phyloP scores from a whole-genome alignment of 1,140 invertebrate genomes.

The Nasonia vitripennis region DNA sequence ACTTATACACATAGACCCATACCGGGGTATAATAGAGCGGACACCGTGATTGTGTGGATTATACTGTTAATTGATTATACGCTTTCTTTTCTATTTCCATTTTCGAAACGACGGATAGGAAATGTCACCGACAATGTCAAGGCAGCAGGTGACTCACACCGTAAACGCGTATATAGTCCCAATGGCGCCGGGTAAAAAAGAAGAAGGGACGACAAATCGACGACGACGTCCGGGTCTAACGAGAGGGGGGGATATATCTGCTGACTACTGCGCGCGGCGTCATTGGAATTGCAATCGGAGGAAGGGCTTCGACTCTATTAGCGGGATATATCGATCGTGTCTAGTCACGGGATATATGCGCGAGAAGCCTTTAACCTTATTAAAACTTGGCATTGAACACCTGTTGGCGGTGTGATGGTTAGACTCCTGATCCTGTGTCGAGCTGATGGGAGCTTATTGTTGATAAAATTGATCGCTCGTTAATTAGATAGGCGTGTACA shows the following conservation, averaged over 20 bases:
- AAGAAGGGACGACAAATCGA: background rate
- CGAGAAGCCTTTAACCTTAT: background rate
- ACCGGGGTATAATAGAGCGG: too few species aligned
- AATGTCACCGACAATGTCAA: too few species aligned
- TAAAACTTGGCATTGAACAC: conserved; percentile 1
- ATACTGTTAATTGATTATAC: background rate
- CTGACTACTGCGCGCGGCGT: background rate
- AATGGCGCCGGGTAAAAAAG: background rate
- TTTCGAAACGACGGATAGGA: too few species aligned
- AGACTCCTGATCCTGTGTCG: background rate
- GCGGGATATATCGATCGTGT: background rate
- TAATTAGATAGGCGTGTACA: background rate
- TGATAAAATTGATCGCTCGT: background rate
- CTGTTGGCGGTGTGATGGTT: background rate
- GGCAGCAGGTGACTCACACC: too few species aligned
- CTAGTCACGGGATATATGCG: background rate
- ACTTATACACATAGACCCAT: background rate
- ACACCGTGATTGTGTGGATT: too few species aligned
- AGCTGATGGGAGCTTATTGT: background rate
- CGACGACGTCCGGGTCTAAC: background rate
- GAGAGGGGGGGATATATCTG: background rate
- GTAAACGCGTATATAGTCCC: too few species aligned
- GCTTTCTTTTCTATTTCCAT: background rate
- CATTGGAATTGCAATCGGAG: background rate
- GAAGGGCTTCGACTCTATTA: too few species aligned